A percentile compares a stretch with the other conserved stretches of the same genome.
These are phyloP conservation scores for Raja brachyura DNA, from an alignment of 2,113 vertebrate species.

Conservation along the genomic window DNA sequence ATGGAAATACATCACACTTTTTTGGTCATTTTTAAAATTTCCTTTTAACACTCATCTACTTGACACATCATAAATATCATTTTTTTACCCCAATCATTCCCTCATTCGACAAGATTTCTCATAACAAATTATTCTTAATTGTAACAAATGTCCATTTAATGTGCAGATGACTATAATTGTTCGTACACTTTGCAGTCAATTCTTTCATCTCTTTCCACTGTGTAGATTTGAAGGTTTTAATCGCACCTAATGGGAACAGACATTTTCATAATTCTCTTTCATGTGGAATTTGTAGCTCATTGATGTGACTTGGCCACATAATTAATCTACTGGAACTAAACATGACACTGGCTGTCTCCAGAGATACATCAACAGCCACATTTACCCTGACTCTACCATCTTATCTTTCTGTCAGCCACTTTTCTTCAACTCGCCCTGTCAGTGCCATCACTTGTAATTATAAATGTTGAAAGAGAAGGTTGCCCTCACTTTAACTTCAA, in stretches of 20 bases:
- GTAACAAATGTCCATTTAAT: conserved; percentile 31
- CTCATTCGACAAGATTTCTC: not conserved
- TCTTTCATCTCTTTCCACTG: conserved; percentile 23
- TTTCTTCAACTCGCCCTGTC: conserved; percentile 21
- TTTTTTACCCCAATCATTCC: not conserved
- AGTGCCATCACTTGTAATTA: conserved; percentile 16
- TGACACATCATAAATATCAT: not conserved
- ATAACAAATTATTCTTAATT: conserved; percentile 20
- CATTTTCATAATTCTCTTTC: conserved; percentile 35
- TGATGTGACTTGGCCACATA: conserved; percentile 27
- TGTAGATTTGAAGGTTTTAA: conserved; percentile 29
- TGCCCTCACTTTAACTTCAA: conserved; percentile 3
- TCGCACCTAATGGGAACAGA: conserved; percentile 27
- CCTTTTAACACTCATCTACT: not conserved
- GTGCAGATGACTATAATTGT: conserved; percentile 8
- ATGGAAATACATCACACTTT: not conserved
- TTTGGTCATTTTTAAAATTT: not conserved
- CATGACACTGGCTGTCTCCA: conserved; percentile 3
- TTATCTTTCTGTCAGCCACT: conserved; percentile 13
- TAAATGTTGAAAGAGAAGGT: not conserved
- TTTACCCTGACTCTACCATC: conserved; percentile 8
- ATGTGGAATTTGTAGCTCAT: conserved; percentile 15
- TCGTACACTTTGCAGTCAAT: conserved; percentile 4
- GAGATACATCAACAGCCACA: conserved; percentile 30
- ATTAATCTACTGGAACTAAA: conserved; percentile 27